Evolutionary conservation across 2,113 vertebrate species (phyloP).

Genomic region (Numida meleagris): DNA sequence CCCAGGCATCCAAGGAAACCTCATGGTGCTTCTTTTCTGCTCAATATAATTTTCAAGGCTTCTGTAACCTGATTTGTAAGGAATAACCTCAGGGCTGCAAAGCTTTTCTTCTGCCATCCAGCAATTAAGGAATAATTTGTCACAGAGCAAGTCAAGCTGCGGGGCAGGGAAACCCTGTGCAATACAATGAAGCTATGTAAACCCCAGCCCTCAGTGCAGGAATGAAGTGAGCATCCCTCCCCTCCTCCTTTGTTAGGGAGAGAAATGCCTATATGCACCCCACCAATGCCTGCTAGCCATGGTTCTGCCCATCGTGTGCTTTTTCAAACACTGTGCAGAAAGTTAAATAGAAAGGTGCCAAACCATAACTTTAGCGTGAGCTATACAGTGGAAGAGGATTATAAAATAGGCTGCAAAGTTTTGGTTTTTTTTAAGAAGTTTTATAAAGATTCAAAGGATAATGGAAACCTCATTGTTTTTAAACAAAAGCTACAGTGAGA

Average conservation of each 20-base stretch:
- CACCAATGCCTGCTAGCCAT: background rate
- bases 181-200: slow-evolving; percentile 52
- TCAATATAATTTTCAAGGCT: slow-evolving; percentile 66
- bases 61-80: slow-evolving; percentile 67
- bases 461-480: background rate
- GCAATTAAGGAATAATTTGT: slow-evolving; percentile 71
- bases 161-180: slow-evolving; percentile 51
- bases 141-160: slow-evolving; percentile 55
- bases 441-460: background rate
- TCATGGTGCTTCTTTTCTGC: slow-evolving; percentile 54
- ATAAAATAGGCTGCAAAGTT: background rate
- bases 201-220: background rate
- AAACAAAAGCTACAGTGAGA: background rate
- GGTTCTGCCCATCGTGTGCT: background rate
- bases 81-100: slow-evolving; percentile 60
- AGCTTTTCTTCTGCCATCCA: slow-evolving; percentile 67
- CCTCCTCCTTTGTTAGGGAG: background rate
- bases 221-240: background rate
- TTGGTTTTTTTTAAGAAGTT: background rate
- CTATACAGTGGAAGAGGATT: background rate
- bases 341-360: background rate
- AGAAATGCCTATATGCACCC: background rate
- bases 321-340: background rate
- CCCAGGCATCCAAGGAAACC: slow-evolving; percentile 36
- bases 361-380: background rate